Conservation (phyloP, 2,797 vertebrate genomes). For the Falco naumanni region DNA sequence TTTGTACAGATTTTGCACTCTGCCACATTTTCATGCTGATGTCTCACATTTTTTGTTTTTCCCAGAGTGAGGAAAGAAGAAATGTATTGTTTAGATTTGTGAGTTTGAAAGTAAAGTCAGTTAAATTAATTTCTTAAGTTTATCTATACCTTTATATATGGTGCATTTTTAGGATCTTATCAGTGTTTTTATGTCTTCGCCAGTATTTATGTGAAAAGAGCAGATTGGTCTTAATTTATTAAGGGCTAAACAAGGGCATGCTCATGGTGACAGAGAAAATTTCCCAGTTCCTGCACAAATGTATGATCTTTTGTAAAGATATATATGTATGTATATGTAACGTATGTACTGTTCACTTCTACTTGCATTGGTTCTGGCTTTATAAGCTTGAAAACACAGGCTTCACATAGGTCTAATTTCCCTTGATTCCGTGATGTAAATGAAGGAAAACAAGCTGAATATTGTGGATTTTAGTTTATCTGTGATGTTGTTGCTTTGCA, state of each 20-base stretch:
- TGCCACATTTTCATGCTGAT: neutral
- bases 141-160: neutral
- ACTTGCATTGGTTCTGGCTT: neutral
- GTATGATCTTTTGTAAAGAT: neutral
- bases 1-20: neutral
- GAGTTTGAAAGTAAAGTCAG: neutral
- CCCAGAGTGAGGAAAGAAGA: neutral
- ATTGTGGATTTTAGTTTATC: neutral
- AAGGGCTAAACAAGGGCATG: neutral
- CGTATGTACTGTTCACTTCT: neutral
- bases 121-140: neutral
- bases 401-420: neutral
- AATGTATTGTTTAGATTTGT: neutral
- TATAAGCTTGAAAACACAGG: neutral
- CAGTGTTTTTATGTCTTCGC: neutral
- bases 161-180: neutral
- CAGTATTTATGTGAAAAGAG: neutral
- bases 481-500: neutral
- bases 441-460: neutral
- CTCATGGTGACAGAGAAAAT: neutral
- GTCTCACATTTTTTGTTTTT: neutral
- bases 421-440: neutral
- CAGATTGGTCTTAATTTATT: neutral
- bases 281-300: neutral
- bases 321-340: neutral